A percentile compares a stretch with the other conserved stretches of the same genome.
Evolutionary conservation across 2,797 vertebrate genomes (phyloP).

Genomic region (Peromyscus nudipes): DNA sequence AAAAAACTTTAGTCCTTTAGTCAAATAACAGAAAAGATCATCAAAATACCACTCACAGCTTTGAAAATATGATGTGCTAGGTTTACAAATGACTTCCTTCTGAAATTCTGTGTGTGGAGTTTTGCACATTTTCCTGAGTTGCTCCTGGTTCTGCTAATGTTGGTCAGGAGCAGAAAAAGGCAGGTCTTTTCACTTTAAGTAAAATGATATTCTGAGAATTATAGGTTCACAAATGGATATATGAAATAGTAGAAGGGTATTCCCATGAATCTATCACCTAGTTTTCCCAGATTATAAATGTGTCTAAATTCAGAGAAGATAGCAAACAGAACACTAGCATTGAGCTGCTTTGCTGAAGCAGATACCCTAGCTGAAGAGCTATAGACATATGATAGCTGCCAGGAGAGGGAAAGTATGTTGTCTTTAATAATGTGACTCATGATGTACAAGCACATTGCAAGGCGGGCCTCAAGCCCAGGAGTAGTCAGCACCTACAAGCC

Average conservation of each 20-base stretch:
- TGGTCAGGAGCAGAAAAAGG: background rate
- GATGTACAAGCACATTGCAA: background rate
- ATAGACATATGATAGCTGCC: no score
- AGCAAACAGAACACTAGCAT: background rate
- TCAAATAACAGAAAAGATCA: conserved; percentile 5
- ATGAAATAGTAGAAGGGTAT: background rate
- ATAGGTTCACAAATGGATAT: background rate
- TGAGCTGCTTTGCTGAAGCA: background rate
- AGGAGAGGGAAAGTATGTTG: background rate
- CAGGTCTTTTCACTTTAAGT: background rate
- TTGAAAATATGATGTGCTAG: background rate
- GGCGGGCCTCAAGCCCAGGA: no score
- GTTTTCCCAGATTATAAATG: background rate
- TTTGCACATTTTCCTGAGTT: background rate
- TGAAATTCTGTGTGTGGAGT: background rate
- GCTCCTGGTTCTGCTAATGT: background rate
- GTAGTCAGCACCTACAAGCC: background rate
- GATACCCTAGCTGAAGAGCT: background rate
- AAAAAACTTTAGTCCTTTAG: background rate
- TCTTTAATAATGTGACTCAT: background rate
- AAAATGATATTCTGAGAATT: conserved; percentile 3
- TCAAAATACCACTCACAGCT: background rate
- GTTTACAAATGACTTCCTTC: background rate
- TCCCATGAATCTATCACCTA: background rate
- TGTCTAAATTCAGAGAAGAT: background rate